A percentile compares a stretch with the other conserved stretches of the same genome.
Evolutionary conservation across 2,797 vertebrate genomes (phyloP).

Genomic region (Gouania willdenowi): DNA sequence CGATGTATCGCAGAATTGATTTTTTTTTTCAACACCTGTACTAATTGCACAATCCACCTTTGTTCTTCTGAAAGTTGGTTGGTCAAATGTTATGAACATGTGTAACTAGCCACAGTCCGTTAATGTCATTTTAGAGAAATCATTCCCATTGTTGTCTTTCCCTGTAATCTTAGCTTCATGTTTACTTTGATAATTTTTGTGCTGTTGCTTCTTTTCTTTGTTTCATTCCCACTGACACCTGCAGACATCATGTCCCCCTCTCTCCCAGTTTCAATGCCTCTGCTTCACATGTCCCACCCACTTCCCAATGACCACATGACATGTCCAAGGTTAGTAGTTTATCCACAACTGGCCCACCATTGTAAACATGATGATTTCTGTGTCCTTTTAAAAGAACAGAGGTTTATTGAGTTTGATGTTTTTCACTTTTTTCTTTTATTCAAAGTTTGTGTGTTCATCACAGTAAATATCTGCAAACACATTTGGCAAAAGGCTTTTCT

Average conservation of each 20-base stretch:
- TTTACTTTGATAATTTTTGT: conserved; percentile 25
- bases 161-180: not conserved
- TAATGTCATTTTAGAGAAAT: too few species aligned
- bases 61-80: too few species aligned
- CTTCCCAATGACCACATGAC: conserved; percentile 72
- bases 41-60: too few species aligned
- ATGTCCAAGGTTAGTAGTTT: conserved; percentile 72
- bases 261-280: conserved; percentile 67
- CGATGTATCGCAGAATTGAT: too few species aligned
- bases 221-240: conserved; percentile 33
- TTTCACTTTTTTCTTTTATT: conserved; percentile 1
- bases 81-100: too few species aligned
- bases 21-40: too few species aligned
- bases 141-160: too few species aligned
- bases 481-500: conserved; percentile 26
- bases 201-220: conserved; percentile 8
- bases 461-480: conserved; percentile 32
- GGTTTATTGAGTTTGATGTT: too few species aligned
- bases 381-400: too few species aligned
- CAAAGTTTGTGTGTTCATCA: conserved; percentile 15
- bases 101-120: too few species aligned
- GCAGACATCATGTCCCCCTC: conserved; percentile 64
- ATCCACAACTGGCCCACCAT: conserved; percentile 7
- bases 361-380: too few species aligned
- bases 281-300: conserved; percentile 63